phyloP scores from a whole-genome alignment of 1,140 invertebrate genomes.

The Penaeus indicus region DNA sequence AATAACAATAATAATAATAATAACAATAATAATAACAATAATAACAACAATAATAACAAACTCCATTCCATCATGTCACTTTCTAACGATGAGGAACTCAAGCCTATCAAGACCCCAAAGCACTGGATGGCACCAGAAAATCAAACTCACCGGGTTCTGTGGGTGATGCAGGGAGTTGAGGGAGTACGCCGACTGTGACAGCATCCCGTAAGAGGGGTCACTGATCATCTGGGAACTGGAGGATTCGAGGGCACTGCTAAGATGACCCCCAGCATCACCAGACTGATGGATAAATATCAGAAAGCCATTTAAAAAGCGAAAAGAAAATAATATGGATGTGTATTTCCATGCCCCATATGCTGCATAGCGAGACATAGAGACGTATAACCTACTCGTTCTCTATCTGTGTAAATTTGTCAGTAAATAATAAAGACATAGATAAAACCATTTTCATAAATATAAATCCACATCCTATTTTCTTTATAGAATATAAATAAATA shows the following conservation, averaged over 20 bases:
- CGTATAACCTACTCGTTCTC: neutral
- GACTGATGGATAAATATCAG: neutral
- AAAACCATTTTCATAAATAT: too few species aligned
- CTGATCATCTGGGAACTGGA: conserved; percentile 52
- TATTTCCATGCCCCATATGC: too few species aligned
- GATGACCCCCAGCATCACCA: conserved; percentile 40
- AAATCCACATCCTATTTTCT: neutral
- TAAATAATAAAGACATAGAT: too few species aligned
- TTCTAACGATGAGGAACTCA: too few species aligned
- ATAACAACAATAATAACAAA: neutral
- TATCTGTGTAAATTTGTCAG: too few species aligned
- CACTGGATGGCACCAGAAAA: neutral
- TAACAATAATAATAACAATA: neutral
- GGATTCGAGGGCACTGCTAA: conserved; percentile 40
- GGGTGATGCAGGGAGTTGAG: conserved; percentile 52
- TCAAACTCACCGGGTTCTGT: conserved; percentile 32
- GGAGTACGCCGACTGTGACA: conserved; percentile 57
- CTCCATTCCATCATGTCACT: too few species aligned
- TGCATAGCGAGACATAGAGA: neutral
- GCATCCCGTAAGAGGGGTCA: conserved; percentile 49
- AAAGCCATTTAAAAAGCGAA: neutral
- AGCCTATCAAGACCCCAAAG: too few species aligned
- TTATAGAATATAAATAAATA: neutral
- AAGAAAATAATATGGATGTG: neutral
- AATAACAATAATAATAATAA: too few species aligned